Conservation (phyloP, 1,140 invertebrate species). For the Lasaia peninsularis region DNA sequence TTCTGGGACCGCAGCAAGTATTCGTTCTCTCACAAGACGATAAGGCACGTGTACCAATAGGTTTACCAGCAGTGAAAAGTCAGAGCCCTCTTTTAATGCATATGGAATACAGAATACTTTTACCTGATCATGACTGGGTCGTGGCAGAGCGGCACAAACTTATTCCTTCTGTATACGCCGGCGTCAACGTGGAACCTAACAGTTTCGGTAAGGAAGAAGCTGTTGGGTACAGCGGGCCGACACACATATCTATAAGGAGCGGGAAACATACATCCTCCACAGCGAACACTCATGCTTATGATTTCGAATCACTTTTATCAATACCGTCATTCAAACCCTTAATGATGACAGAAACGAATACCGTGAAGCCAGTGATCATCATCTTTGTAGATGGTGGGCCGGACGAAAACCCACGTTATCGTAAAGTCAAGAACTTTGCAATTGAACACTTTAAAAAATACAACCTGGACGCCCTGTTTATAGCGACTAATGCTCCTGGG, state of each 20-base stretch:
- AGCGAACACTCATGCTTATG: constrained; percentile 26
- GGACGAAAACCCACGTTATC: constrained; percentile 28
- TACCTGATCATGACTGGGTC: constrained; percentile 55
- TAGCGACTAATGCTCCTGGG: constrained; percentile 53
- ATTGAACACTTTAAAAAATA: constrained; percentile 34
- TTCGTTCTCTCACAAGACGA: constrained; percentile 36
- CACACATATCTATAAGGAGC: constrained; percentile 45
- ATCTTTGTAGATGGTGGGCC: constrained; percentile 16
- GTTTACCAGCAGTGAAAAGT: constrained; percentile 28
- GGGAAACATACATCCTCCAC: constrained; percentile 35
- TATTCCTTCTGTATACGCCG: constrained; percentile 53
- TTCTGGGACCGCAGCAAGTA: constrained; percentile 32
- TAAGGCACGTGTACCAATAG: constrained; percentile 34
- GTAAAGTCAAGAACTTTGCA: constrained; percentile 20
- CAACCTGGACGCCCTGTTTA: constrained; percentile 18
- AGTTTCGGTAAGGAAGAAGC: constrained; percentile 33
- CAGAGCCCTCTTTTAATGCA: constrained; percentile 49
- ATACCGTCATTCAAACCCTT: constrained; percentile 19
- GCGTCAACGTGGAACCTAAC: constrained; percentile 32
- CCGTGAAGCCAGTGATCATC: constrained; percentile 13
- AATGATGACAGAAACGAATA: constrained; percentile 18
- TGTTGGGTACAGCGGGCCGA: constrained; percentile 44
- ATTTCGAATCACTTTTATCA: constrained; percentile 20
- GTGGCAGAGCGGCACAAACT: constrained; percentile 53
- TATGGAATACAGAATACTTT: constrained; percentile 52